phyloP scores from a whole-genome alignment of 2,797 vertebrate species.

The Anisognathus igniventris region DNA sequence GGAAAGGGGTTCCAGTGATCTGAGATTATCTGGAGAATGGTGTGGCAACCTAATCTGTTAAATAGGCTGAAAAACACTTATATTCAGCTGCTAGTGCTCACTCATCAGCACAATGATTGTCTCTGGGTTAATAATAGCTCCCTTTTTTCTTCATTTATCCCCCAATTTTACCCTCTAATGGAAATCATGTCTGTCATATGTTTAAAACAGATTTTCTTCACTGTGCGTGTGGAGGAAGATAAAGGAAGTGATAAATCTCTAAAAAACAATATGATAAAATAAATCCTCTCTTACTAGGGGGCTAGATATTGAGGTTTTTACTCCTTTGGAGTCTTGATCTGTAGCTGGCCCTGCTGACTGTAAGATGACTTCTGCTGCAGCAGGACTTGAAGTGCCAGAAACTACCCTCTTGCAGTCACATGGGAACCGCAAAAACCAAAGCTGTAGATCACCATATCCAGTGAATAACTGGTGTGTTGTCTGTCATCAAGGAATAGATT shows the following conservation, averaged over 20 bases:
- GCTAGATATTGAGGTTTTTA: background rate
- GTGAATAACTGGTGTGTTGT: slow-evolving; percentile 7
- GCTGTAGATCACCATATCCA: background rate
- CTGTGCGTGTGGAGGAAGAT: background rate
- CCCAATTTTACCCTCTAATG: background rate
- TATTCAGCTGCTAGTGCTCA: background rate
- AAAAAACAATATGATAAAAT: background rate
- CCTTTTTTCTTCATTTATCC: background rate
- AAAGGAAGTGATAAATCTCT: slow-evolving; percentile 64
- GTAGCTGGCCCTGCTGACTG: background rate
- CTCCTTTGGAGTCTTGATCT: background rate
- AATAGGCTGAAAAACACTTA: background rate
- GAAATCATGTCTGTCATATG: background rate
- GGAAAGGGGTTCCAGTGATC: background rate
- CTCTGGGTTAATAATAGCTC: background rate
- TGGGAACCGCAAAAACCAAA: background rate
- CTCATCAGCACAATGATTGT: background rate
- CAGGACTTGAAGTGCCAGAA: background rate
- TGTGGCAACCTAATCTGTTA: background rate
- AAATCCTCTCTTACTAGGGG: background rate
- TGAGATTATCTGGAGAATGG: background rate
- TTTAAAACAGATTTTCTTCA: slow-evolving; percentile 54
- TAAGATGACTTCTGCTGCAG: background rate
- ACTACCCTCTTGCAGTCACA: background rate
- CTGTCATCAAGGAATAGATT: slow-evolving; percentile 19